Evolutionary conservation across 1,140 invertebrate species (phyloP).

Genomic region (Calephelis nemesis): DNA sequence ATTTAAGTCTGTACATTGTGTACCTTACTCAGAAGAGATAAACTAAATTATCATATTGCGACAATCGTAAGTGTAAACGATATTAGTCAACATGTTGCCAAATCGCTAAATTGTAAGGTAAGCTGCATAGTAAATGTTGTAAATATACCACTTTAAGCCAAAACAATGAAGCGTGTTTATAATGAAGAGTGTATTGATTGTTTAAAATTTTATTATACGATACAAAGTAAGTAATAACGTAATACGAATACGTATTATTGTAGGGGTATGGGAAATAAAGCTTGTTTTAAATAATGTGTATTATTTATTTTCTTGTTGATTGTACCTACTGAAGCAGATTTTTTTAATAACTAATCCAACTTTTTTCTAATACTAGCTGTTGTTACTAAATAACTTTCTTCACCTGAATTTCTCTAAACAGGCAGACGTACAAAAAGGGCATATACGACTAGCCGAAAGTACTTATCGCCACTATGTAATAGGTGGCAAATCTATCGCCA

Average conservation of each 20-base stretch:
- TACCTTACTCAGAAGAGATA: too few relatives aligned
- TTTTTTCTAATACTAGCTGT: neutral
- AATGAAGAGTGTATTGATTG: conserved; percentile 60
- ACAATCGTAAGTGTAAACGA: too few relatives aligned
- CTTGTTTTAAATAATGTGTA: conserved; percentile 67
- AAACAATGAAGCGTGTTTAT: conserved; percentile 63
- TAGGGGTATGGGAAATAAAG: conserved; percentile 72
- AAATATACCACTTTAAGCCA: conserved; percentile 64
- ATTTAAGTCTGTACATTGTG: too few relatives aligned
- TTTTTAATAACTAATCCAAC: neutral
- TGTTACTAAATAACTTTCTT: too few relatives aligned
- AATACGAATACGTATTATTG: conserved; percentile 53
- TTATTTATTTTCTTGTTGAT: conserved; percentile 20
- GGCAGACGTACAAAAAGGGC: too few relatives aligned
- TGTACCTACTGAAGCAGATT: neutral
- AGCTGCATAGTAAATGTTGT: conserved; percentile 65
- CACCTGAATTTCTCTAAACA: too few relatives aligned
- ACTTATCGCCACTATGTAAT: too few relatives aligned
- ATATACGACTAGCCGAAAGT: too few relatives aligned
- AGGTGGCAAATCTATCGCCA: too few relatives aligned
- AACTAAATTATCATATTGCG: too few relatives aligned
- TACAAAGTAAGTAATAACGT: conserved; percentile 44
- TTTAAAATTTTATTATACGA: conserved; percentile 48
- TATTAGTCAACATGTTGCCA: conserved; percentile 66
- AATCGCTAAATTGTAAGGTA: conserved; percentile 65